phyloP scores from a whole-genome alignment of 2,797 vertebrate species.

The Ctenochaetus hawaiiensis region DNA sequence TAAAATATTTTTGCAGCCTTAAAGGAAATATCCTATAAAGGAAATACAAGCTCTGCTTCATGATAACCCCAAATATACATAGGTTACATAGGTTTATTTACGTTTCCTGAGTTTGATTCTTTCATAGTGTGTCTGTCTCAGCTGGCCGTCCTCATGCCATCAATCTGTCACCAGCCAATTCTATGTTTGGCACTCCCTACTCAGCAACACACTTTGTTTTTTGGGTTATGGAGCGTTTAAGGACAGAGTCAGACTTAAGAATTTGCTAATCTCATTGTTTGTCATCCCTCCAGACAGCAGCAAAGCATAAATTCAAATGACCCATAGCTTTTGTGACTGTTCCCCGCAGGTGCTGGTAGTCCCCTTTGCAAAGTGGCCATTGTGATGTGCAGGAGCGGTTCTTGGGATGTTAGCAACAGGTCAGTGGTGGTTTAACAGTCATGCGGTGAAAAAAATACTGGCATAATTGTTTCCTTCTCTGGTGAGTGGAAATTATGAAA shows the following conservation, averaged over 20 bases:
- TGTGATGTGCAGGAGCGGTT: slow-evolving; percentile 90
- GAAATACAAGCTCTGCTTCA: neutral
- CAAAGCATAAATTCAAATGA: slow-evolving; percentile 14
- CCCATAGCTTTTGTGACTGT: neutral
- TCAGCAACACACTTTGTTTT: slow-evolving; percentile 4
- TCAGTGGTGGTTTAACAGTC: slow-evolving; percentile 26
- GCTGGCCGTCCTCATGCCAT: neutral
- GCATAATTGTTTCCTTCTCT: neutral
- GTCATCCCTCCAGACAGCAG: neutral
- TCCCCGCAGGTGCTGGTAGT: slow-evolving; percentile 90
- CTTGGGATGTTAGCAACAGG: slow-evolving; percentile 64
- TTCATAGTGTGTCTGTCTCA: neutral
- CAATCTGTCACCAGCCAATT: slow-evolving; percentile 26
- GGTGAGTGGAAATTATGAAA: neutral
- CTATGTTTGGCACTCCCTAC: neutral
- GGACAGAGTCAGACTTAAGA: slow-evolving; percentile 18
- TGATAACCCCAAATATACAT: neutral
- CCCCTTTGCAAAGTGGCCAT: slow-evolving; percentile 82
- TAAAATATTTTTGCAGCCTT: neutral
- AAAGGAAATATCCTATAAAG: neutral
- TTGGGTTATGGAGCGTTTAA: slow-evolving; percentile 25
- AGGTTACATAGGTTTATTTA: too few relatives aligned
- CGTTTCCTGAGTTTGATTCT: too few relatives aligned
- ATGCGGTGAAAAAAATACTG: neutral
- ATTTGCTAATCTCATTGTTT: neutral